These are phyloP conservation scores for Rhineura floridana DNA, from an alignment of 2,113 vertebrate species.

Conservation along the genomic window DNA sequence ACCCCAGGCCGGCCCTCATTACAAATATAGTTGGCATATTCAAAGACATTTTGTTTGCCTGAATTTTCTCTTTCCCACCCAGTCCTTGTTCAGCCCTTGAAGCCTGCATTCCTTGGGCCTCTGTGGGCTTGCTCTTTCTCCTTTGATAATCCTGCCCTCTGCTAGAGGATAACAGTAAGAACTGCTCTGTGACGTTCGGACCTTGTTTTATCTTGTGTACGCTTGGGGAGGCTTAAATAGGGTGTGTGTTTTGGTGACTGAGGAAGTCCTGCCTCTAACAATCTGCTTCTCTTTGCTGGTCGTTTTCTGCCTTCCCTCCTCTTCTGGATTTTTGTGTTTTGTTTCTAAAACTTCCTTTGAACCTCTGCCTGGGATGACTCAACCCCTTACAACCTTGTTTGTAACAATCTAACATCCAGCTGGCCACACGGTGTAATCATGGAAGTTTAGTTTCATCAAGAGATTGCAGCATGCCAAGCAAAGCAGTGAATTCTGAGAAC, in stretches of 20 bases:
- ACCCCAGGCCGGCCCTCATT: neutral
- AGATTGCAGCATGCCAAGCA: conserved; percentile 46
- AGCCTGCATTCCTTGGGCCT: neutral
- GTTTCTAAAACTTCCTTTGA: conserved; percentile 37
- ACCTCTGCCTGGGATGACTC: neutral
- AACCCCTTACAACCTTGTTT: conserved; percentile 2
- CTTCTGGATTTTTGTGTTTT: conserved; percentile 28
- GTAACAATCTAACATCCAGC: conserved; percentile 36
- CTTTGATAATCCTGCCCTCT: neutral
- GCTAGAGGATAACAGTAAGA: neutral
- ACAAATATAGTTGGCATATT: neutral
- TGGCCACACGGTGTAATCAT: neutral
- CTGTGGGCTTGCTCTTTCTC: neutral
- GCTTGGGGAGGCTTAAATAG: neutral
- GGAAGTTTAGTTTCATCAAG: neutral
- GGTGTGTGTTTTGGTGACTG: neutral
- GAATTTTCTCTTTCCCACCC: neutral
- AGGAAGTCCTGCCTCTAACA: conserved; percentile 8
- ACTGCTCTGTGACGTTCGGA: neutral
- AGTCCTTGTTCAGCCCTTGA: neutral
- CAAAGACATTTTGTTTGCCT: neutral
- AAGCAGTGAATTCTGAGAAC: conserved; percentile 54
- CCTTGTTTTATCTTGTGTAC: neutral
- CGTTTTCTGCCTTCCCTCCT: conserved; percentile 26
- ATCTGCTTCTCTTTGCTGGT: conserved; percentile 12